Base-by-base conservation (phyloP, 2,888 invertebrate species). In the Zhuqinia jingwanae region DNA sequence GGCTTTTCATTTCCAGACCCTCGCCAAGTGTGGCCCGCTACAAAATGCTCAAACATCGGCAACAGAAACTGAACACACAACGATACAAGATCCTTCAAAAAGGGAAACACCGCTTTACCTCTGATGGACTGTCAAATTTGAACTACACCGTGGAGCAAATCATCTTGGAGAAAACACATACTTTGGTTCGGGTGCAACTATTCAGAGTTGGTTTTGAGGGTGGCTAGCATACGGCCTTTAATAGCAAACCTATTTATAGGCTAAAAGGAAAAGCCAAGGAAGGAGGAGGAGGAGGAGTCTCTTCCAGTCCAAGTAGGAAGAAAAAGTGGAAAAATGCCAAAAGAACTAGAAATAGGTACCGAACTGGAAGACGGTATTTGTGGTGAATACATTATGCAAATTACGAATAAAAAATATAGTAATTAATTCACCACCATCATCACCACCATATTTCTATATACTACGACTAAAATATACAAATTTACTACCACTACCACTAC, bases 1-100 rank as follows among this genome's bases (percentile, higher is more conserved):
- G 96, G 89, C 95, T 97, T 89, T 96, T 97, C 92, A 97, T 99
- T 92, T 96, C 97, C 20, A 95, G 99, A 90, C 99, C 99, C 92
- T 97, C 98, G 73, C 94, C 96, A 90, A 96, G 96, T 88, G 95
- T 99, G 90, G 99, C 99, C 0, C 94, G 98, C 45, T 99, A 99
- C 93, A 97, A 96, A 89, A 99, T 99, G 99, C 94, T 99, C 90
- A 95, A 95, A 91, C 99, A 99, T 93, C 95, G 95, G 91, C 96
- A 96, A 92, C 96, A 97, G 91, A 95, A 95, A 91, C 96, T 98
- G 2, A 98, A 98, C 77, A 89, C 58, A 8, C 90, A 90, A 60
- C 77, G 91, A 10, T 90, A 89, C 76, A 88, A 87, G 84, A 84
- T 90, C 20, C 88, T 91, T 10, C 88, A 90, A 36, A 91, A 90